Evolutionary conservation across 2,797 vertebrate genomes (phyloP), one percentile per base, ranked within the genome.

Genomic region (Phalloptychus januarius): DNA sequence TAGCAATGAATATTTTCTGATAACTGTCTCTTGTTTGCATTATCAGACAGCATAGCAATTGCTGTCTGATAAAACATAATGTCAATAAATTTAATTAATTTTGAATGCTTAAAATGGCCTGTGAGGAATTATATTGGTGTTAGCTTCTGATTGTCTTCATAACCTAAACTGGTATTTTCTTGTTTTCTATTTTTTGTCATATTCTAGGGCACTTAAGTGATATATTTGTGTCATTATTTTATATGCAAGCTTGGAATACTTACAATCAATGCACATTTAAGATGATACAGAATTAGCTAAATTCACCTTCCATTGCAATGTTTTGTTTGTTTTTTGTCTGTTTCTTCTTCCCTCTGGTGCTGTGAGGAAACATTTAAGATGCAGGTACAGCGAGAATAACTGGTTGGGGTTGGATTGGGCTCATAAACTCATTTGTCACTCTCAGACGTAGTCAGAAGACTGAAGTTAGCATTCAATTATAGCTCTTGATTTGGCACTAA

Each of bases 401-500:
- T 70, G 67, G 40, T 16, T 28, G 6, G 25, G 67, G 25, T 28
- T 70, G 6, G 12, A 70, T 15, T 44, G 67, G 12, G 25, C 25
- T 70, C 67, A n/a, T 16, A 42, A 70, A 28, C 11, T 44, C 2
- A 28, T 70, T 44, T 44, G 40, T 44, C 67, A 44, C 67, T 44
- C 13, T 70, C 5, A 28, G 38, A n/a, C 1, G 1, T 70, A 70
- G 25, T 44, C 25, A 70, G 67, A 70, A 42, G 13, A 5, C 40
- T 70, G 36, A 44, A 70, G 65, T 42, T 40, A 69, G 23, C 20
- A 13, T 25, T 67, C 4, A 42, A 42, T 67, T 42, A 67, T 12
- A 42, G 67, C 38, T 70, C 44, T 42, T 70, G 40, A 44, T 70
- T 70, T 44, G 40, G 67, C 67, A 70, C 25, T 70, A 70, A 44